phyloP scores from a whole-genome alignment of 2,797 vertebrate species.

The Centropyge bicolor region DNA sequence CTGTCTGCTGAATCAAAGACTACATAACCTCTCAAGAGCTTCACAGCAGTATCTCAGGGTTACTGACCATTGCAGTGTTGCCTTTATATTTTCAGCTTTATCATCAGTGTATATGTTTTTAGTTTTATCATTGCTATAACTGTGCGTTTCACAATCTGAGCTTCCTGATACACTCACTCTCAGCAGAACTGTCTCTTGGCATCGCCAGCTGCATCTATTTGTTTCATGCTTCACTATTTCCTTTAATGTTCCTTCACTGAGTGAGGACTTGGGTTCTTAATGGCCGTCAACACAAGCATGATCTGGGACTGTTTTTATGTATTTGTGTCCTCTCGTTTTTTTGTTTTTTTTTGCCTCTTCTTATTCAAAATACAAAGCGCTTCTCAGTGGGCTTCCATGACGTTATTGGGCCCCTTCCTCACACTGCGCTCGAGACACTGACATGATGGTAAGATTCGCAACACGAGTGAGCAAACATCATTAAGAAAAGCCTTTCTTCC shows the following conservation, averaged over 20 bases:
- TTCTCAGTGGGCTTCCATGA: conserved; percentile 12
- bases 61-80: conserved; percentile 27
- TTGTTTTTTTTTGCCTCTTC: background rate
- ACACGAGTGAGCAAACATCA: conserved; percentile 33
- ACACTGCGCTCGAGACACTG: background rate
- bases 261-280: conserved; percentile 62
- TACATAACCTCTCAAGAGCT: conserved; percentile 46
- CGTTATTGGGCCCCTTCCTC: conserved; percentile 23
- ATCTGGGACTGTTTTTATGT: conserved; percentile 42
- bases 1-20: conserved; percentile 44
- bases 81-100: conserved; percentile 22
- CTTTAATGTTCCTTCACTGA: conserved; percentile 67
- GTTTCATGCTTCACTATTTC: conserved; percentile 70
- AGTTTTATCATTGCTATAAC: conserved; percentile 9
- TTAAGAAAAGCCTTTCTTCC: conserved; percentile 32
- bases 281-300: conserved; percentile 55
- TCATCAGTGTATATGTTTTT: conserved; percentile 13
- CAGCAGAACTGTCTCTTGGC: conserved; percentile 48
- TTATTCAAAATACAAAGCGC: conserved; percentile 38
- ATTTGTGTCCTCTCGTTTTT: conserved; percentile 2
- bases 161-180: conserved; percentile 39
- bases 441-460: conserved; percentile 38
- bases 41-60: conserved; percentile 37
- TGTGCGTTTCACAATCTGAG: conserved; percentile 35
- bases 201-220: conserved; percentile 56